Evolutionary conservation across 1,140 invertebrate genomes (phyloP), one percentile per base, ranked within the genome.

Genomic region (Tachypleus tridentatus): DNA sequence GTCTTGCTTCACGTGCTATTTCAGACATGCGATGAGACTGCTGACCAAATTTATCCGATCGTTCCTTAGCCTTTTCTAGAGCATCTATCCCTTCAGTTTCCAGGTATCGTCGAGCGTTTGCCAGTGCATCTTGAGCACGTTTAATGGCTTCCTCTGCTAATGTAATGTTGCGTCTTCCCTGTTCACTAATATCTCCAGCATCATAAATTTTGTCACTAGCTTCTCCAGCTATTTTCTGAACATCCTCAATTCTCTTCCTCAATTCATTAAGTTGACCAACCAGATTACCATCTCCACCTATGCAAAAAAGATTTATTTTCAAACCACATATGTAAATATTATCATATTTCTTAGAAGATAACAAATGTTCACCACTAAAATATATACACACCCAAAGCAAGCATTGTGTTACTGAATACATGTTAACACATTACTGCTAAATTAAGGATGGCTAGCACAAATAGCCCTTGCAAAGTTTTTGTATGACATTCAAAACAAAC

Each of bases 21-120:
- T 85, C 81, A 2, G 92, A 92, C 88, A 97, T 96, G 70, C 90
- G 85, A 48, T 88, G 82, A 11, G 90, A 95, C 73, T 95, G 89
- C 69, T 92, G 87, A 5, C 93, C 93, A 75, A 92, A 91, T 76
- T 91, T 84, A 57, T 85, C 82, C 0, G 92, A 90, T 56, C 89
- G 84, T 70, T 88, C 85, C 73, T 85, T 82, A 0, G 93, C 93
- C 70, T 87, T 86, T 3, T 82, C 76, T 57, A 96, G 76, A 0
- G 91, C 91, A 48, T 81, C 80, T 47, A 81, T 80, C 4, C 91
- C 93, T 73, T 94, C 89, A 1, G 84, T 85, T 62, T 88, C 85
- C 47, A 96, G 79, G 69, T 87, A 86, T 67, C 87, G 82, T 63
- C 87, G 76, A 3, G 87, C 86, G 63, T 83, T 82, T 81, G 80